Conservation (phyloP, 2,797 vertebrate genomes). For the Sebastes wilsoni region DNA sequence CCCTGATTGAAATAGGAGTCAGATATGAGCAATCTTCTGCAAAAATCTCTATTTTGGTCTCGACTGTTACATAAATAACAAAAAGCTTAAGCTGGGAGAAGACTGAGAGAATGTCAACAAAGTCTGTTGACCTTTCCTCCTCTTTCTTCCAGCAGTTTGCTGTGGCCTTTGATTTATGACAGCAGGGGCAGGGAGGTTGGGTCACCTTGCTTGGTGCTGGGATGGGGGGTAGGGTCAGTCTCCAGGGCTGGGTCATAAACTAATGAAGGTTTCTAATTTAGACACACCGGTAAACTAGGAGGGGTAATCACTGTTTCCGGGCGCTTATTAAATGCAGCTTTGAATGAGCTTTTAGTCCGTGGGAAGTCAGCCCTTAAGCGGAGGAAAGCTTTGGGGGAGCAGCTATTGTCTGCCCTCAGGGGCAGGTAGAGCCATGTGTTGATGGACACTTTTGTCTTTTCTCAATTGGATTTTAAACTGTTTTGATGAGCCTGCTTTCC, state of each 20-base stretch:
- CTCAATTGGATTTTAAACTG: constrained; percentile 63
- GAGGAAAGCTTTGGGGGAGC: constrained; percentile 62
- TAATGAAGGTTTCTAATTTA: constrained; percentile 87
- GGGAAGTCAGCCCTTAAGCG: constrained; percentile 73
- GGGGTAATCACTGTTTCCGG: constrained; percentile 84
- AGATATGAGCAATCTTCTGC: constrained; percentile 7
- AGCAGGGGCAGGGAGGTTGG: constrained; percentile 65
- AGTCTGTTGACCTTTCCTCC: constrained; percentile 83
- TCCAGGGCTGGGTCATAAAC: constrained; percentile 82
- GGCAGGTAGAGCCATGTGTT: constrained; percentile 70
- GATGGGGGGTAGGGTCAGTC: constrained; percentile 64
- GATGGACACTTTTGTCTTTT: constrained; percentile 74
- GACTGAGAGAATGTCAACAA: constrained; percentile 76
- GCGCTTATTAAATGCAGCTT: constrained; percentile 84
- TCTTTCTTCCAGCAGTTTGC: constrained; percentile 77
- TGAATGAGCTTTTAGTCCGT: constrained; percentile 76
- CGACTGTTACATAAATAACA: constrained; percentile 66
- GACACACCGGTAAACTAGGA: constrained; percentile 79
- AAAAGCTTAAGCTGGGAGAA: constrained; percentile 57
- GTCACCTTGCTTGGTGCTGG: constrained; percentile 74
- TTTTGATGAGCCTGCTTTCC: constrained; percentile 54
- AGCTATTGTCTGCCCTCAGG: constrained; percentile 71
- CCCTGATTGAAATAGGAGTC: background rate
- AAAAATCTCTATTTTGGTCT: constrained; percentile 21
- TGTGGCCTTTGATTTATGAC: constrained; percentile 77